phyloP scores from a whole-genome alignment of 2,113 vertebrate species.

The Scophthalmus maximus region DNA sequence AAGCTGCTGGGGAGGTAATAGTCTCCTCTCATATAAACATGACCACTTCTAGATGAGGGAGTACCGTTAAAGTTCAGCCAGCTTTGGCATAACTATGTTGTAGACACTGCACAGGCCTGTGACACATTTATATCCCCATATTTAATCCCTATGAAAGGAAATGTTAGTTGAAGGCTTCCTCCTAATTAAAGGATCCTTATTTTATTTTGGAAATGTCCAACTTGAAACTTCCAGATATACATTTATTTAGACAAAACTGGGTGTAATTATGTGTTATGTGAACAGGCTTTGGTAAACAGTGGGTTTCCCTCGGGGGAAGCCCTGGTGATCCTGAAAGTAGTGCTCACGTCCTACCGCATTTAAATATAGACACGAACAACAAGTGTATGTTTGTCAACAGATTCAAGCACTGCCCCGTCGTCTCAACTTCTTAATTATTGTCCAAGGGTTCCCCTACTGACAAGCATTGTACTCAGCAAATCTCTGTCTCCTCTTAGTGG shows the following conservation, averaged over 20 bases:
- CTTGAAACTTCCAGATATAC: conserved; percentile 29
- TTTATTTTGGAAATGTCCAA: conserved; percentile 46
- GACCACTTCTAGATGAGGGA: conserved; percentile 38
- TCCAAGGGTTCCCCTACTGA: conserved; percentile 11
- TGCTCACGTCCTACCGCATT: conserved; percentile 52
- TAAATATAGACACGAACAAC: conserved; percentile 53
- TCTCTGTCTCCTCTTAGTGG: conserved; percentile 60
- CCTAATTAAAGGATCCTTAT: conserved; percentile 62
- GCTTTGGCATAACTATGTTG: conserved; percentile 23
- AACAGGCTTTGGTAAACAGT: conserved; percentile 24
- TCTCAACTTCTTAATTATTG: conserved; percentile 25
- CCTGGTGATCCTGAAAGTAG: conserved; percentile 45
- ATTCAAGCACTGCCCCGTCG: conserved; percentile 2
- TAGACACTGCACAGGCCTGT: conserved; percentile 31
- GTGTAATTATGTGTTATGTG: conserved; percentile 42
- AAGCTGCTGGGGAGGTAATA: conserved; percentile 32
- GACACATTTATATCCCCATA: conserved; percentile 23
- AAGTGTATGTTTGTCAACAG: conserved; percentile 68
- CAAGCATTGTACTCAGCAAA: neutral
- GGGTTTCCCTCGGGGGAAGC: conserved; percentile 67
- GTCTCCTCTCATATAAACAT: conserved; percentile 35
- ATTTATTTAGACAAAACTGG: conserved; percentile 39
- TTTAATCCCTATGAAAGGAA: conserved; percentile 33
- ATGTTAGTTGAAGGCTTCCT: conserved; percentile 24
- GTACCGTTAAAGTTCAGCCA: conserved; percentile 20